Base-by-base conservation (phyloP, 2,888 invertebrate genomes). In the Dasysyrphus tricinctus region DNA sequence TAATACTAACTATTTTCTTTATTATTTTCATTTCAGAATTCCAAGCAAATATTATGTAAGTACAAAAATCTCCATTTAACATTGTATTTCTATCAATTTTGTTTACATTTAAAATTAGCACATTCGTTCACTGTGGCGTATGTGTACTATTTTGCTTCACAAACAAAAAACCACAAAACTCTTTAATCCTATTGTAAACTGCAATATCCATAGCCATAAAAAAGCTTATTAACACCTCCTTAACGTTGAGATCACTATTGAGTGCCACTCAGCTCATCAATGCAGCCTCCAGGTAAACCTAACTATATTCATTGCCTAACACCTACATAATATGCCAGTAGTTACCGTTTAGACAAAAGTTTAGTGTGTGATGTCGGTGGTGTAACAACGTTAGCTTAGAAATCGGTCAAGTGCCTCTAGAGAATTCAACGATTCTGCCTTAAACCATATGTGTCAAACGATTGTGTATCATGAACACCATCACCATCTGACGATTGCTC, bases 341-440 rank as follows among this genome's bases (percentile, higher is more conserved):
- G 5, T 24, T 42, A 5, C 29, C 49, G 42, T 65, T n/a, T n/a
- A 70, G 70, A 72, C 57, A 80, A 51, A 57, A 65, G 65, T 51
- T 75, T 72, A 2, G 14, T 42, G 59, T 5, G 16, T 11, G n/a
- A n/a, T n/a, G n/a, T 51, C 24, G 47, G 80, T 59, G 47, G 80
- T 59, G 75, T 75, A 44, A 65, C 65, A 80, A 67, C 51, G 61
- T 83, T 74, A 61, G 82, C 61, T 70, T 79, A 63, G 63, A 49
- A 79, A 63, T 83, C 47, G 78, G 47, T 65, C 80, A 75, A 80
- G 75, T 80, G 80, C 67, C 76, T 54, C 61, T 80, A 61, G 69
- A 75, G 11, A 24, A 61, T 37, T 51, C 54, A 61, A 54, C 69
- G 24, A 69, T 54, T 69, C 16, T 34, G 24, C 65, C 32, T 24